Base-by-base conservation (phyloP, 2,113 vertebrate genomes). In the Eulemur macaco region DNA sequence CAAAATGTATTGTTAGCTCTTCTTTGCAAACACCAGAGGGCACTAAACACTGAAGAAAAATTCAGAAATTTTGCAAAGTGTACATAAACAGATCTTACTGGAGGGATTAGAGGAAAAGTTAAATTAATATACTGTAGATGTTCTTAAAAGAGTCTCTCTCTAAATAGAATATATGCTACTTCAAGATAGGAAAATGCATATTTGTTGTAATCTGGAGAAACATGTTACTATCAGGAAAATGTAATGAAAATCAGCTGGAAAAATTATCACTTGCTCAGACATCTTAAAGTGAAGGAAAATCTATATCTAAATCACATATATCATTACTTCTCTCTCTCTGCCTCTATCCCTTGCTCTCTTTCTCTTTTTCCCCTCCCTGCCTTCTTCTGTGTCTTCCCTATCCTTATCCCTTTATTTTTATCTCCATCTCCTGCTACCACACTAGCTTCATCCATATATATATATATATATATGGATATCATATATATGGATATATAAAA, bases 11-110 rank as follows among this genome's bases (percentile, higher is more conserved):
- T 80, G 52, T 58, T 54, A 52, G 34, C 6, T 15, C 8, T 56
- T 66, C 39, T 86, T 80, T 94, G 50, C 31, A 74, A 95, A 96
- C 96, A 91, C 95, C 74, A 97, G 97, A 97, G 95, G 97, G 96
- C 93, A 93, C 86, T 97, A 95, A 83, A 82, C 42, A 76, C 91
- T 86, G 89, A 86, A 82, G 68, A 83, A 94, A 84, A 82, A 63
- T 20, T 31, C 39, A 96, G 39, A 81, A 77, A 87, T 76, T 58
- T 37, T 73, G 56, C 39, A 68, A 39, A 6, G 0, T 31, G 8
- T 27, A 45, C 8, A 42, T 7, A 68, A 73, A 64, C 6, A 76
- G 31, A 89, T 73, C 68, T 93, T 76, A 86, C 52, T 82, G 91
- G 81, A 82, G 18, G 47, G 58, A 85, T 60, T 77, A 95, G 83